Percentiles rank a stretch among this genome's conserved stretches.
These are phyloP conservation scores for Anser cygnoides DNA, from an alignment of 2,113 vertebrate genomes.

Conservation along the genomic window DNA sequence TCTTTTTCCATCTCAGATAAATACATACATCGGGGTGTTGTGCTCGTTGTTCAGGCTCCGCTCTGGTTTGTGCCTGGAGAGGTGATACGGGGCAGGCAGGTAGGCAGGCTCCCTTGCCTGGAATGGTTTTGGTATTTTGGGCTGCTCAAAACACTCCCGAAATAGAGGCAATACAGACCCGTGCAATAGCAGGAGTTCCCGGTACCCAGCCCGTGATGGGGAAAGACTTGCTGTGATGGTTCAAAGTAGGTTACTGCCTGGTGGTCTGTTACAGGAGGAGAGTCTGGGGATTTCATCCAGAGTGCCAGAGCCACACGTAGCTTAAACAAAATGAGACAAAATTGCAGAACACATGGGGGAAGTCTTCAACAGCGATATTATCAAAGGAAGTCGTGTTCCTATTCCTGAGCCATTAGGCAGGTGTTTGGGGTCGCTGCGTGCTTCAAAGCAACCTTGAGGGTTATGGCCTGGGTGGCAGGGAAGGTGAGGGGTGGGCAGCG, in stretches of 20 bases:
- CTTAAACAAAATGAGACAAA: background rate
- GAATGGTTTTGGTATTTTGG: background rate
- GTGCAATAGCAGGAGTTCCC: background rate
- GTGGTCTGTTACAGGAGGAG: background rate
- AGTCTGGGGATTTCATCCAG: background rate
- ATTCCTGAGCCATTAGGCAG: background rate
- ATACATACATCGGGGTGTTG: background rate
- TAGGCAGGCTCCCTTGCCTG: background rate
- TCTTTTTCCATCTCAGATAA: background rate
- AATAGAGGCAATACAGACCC: background rate
- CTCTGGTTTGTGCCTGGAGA: background rate
- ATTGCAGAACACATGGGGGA: background rate
- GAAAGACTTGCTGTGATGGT: background rate
- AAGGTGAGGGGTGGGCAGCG: background rate
- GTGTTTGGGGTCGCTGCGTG: background rate
- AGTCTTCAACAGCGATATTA: background rate
- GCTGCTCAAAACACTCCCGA: background rate
- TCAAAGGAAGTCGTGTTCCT: background rate
- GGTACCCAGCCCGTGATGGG: background rate
- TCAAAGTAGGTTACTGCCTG: background rate
- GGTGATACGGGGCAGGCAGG: background rate
- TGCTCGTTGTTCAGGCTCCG: background rate
- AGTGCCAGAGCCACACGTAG: background rate
- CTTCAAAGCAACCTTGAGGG: background rate
- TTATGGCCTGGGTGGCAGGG: fast-evolving